phyloP scores from a whole-genome alignment of 2,797 vertebrate species.

The Macropus fuliginosus region DNA sequence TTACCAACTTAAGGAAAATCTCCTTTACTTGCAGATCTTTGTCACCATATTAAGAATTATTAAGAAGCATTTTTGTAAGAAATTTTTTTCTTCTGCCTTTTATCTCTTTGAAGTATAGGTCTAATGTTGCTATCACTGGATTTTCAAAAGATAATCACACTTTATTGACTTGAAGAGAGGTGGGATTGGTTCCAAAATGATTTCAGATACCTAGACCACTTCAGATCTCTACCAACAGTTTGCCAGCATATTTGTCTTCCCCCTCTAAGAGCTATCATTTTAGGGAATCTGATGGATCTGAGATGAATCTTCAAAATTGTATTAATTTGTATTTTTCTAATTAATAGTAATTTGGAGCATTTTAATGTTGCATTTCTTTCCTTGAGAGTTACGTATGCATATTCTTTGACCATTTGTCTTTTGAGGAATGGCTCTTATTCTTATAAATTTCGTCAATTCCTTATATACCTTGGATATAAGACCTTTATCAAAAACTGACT shows the following conservation, averaged over 20 bases:
- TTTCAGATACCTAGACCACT: neutral
- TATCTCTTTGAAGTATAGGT: neutral
- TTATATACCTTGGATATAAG: neutral
- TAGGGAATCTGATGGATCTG: too few species aligned
- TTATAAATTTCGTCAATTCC: neutral
- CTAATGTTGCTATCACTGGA: neutral
- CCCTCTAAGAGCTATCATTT: too few species aligned
- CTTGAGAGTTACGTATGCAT: too few species aligned
- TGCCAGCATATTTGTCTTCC: neutral
- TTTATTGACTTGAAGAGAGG: neutral
- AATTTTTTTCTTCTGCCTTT: neutral
- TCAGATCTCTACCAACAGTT: neutral
- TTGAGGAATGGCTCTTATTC: neutral
- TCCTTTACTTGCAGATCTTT: neutral
- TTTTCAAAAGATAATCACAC: neutral
- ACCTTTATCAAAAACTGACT: neutral
- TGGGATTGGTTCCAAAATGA: neutral
- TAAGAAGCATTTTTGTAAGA: neutral
- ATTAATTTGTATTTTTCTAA: too few species aligned
- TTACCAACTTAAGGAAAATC: neutral
- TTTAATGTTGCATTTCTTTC: too few species aligned
- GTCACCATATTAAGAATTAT: neutral
- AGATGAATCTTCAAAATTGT: too few species aligned
- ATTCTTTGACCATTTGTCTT: neutral
- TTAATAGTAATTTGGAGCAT: too few species aligned